Percentiles rank a stretch among this genome's conserved stretches.
Conservation (phyloP, 2,888 invertebrate species). For the Cerastis leucographa region DNA sequence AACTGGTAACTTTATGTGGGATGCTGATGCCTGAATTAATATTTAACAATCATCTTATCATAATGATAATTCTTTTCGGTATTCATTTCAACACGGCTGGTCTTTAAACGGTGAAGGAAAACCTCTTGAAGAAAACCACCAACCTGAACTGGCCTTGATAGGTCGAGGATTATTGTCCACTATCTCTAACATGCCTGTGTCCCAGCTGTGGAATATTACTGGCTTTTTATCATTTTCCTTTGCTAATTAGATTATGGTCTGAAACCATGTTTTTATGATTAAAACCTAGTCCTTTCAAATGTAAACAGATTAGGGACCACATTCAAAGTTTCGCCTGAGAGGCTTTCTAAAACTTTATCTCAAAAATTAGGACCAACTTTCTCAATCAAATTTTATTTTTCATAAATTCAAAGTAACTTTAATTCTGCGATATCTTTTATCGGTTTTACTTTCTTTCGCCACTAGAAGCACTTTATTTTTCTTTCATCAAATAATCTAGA, state of each 20-base stretch:
- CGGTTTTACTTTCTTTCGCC: neutral
- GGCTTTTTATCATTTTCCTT: neutral
- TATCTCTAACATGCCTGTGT: neutral
- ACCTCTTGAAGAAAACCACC: neutral
- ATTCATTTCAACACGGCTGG: neutral
- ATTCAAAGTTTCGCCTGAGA: neutral
- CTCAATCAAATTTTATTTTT: neutral
- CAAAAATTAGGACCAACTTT: conserved; percentile 2
- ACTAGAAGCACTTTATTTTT: conserved; percentile 19
- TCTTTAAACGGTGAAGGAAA: no score
- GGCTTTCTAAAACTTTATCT: neutral
- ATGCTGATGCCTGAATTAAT: neutral
- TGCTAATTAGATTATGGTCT: neutral
- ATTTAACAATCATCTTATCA: neutral
- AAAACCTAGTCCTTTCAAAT: neutral
- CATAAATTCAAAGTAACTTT: neutral
- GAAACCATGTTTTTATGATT: neutral
- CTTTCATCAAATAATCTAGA: conserved; percentile 34
- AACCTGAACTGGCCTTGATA: neutral
- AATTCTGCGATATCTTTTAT: conserved; percentile 16
- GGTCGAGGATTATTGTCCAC: neutral
- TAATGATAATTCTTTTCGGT: neutral
- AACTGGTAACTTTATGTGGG: conserved; percentile 6
- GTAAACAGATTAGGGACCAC: neutral
- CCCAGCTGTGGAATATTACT: neutral